Base-by-base conservation (phyloP, 2,888 invertebrate species). In the Nematopogon swammerdamellus region DNA sequence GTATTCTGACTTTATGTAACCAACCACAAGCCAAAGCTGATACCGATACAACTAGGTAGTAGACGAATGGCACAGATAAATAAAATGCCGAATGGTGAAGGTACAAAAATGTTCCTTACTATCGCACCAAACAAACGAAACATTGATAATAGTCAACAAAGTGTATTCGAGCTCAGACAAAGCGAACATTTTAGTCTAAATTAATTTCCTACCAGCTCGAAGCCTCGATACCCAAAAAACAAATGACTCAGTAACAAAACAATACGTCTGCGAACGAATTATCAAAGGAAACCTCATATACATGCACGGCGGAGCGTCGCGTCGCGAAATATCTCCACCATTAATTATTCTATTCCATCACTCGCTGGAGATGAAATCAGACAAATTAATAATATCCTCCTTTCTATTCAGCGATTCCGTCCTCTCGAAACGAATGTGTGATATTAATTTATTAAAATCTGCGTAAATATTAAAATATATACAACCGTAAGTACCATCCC, bases 281-380 rank as follows among this genome's bases (percentile, higher is more conserved):
- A 58, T 63, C 63, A 63, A 64, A 65, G 65, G 68, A 69, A 69
- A 59, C 65, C 68, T 64, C 63, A 63, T 63, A 63, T 67, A 57
- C 52, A 52, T 50, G 45, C 50, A 14, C 36, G 3, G n/a, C 36
- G 36, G 11, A 3, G 36, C 36, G 36, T 25, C 25, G 30, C 49
- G 59, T 59, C 56, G 57, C 51, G 57, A 61, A 58, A 60, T 60
- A 54, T 52, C 48, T 49, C 43, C 56, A 61, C 60, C 65, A 70
- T 72, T 71, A 70, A 72, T 72, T 72, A 71, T 68, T 64, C 64
- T 60, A 60, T 63, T 64, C 63, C 66, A 69, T 68, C 68, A 63
- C 61, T 63, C 63, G 36, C 36, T 36, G 54, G 55, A 51, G 48
- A 60, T 58, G 58, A 56, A 60, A 61, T 58, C 62, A 57, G 56